A percentile compares a stretch with the other conserved stretches of the same genome.
phyloP scores from a whole-genome alignment of 2,113 vertebrate genomes.

The Burhinus oedicnemus region DNA sequence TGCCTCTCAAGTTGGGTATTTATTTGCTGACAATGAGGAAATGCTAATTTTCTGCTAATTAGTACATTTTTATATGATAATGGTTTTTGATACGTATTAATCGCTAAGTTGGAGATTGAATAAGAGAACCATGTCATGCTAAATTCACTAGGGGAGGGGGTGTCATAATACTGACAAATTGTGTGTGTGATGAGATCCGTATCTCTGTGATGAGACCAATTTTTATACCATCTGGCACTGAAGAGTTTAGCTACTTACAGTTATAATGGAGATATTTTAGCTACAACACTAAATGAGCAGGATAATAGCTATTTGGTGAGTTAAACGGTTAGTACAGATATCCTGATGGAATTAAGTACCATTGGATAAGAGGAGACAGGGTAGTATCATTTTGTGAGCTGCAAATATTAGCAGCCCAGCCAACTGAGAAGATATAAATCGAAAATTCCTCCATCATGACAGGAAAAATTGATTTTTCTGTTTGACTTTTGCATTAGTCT shows the following conservation, averaged over 20 bases:
- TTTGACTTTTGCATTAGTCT: not conserved
- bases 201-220: slow-evolving; percentile 45
- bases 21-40: not conserved
- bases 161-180: slow-evolving; percentile 30
- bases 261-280: slow-evolving; percentile 52
- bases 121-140: not conserved
- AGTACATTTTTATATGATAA: not conserved
- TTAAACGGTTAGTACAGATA: slow-evolving; percentile 17
- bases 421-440: not conserved
- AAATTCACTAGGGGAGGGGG: slow-evolving; percentile 5
- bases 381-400: not conserved
- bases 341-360: not conserved
- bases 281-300: slow-evolving; percentile 10
- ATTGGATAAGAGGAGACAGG: not conserved
- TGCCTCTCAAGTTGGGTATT: not conserved
- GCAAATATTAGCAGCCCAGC: not conserved
- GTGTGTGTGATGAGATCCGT: slow-evolving; percentile 19
- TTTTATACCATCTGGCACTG: slow-evolving; percentile 66
- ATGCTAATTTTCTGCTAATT: not conserved
- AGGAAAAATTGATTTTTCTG: not conserved
- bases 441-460: not conserved
- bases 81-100: not conserved
- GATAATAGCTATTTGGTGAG: slow-evolving; percentile 10
- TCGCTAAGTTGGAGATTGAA: not conserved
- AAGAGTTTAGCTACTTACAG: slow-evolving; percentile 47